phyloP scores from a whole-genome alignment of 2,797 vertebrate species.

The Protosalanx chinensis region DNA sequence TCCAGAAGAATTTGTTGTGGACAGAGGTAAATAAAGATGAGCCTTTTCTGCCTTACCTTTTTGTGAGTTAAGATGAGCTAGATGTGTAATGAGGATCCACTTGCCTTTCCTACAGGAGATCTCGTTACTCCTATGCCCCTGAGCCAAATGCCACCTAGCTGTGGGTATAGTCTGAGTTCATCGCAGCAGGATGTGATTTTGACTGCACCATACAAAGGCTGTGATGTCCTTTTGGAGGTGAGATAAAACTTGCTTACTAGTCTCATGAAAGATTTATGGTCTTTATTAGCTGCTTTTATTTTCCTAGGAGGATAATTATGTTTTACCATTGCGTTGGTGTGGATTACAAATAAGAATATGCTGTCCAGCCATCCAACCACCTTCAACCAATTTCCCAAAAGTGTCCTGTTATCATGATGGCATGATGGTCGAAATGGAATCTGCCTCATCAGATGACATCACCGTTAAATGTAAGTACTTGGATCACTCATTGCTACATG shows the following conservation, averaged over 20 bases:
- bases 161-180: conserved; percentile 63
- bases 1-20: conserved; percentile 52
- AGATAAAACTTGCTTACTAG: background rate
- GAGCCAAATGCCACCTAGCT: conserved; percentile 65
- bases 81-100: background rate
- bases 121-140: conserved; percentile 62
- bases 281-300: background rate
- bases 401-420: conserved; percentile 66
- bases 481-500: background rate
- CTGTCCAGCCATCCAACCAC: conserved; percentile 54
- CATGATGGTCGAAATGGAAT: conserved; percentile 67
- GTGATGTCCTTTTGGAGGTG: conserved; percentile 68
- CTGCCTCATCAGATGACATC: conserved; percentile 44
- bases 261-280: background rate
- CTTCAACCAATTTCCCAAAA: conserved; percentile 53
- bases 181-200: conserved; percentile 53
- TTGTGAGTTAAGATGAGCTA: background rate
- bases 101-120: conserved; percentile 43
- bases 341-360: conserved; percentile 68
- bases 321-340: conserved; percentile 65
- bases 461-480: conserved; percentile 63
- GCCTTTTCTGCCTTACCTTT: background rate
- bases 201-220: conserved; percentile 68
- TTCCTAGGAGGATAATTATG: conserved; percentile 57
- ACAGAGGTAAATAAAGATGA: conserved; percentile 56